Evolutionary conservation across 1,140 invertebrate genomes (phyloP), one percentile per base, ranked within the genome.

Genomic region (Aleiodes sp.): DNA sequence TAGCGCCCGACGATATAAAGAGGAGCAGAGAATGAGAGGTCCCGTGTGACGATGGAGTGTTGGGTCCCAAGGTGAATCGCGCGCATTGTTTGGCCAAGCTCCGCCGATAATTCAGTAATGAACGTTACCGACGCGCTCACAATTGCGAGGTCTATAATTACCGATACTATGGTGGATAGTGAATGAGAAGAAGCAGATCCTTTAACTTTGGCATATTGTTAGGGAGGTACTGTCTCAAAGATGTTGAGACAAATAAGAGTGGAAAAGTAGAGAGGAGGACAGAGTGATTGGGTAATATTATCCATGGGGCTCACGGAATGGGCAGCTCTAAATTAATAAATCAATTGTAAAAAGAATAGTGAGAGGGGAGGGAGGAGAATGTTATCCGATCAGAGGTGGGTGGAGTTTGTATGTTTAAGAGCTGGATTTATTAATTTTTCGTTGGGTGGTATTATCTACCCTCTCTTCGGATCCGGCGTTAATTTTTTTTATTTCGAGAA

Each of bases 281-380:
- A 65, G 43, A 59, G 33, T 19, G 33, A 63, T 24, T 28, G 35
- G 41, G 62, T 14, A 43, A 60, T 19, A 63, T 46, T 29, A 60
- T 37, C 57, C 26, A 12, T 56, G 43, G 70, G 68, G 80, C 81
- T 84, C 81, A 84, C n/a, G n/a, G 83, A 85, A 85, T 85, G 83
- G 82, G 81, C 83, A 85, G 83, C 83, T 85, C 81, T 84, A 85
- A 85, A 85, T 85, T 85, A 85, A 85, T 85, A 84, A 85, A 85
- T 85, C 83, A 85, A 85, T 82, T 79, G 79, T n/a, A n/a, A n/a
- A n/a, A n/a, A n/a, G n/a, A n/a, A n/a, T n/a, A n/a, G n/a, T n/a
- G n/a, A n/a, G n/a, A n/a, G 75, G 14, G 35, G 60, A 56, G 63
- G 61, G 24, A 65, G 57, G 16, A 33, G 41, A 64, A 59, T 68